Evolutionary conservation across 2,888 invertebrate genomes (phyloP).

Genomic region (Ephialtes manifestator): DNA sequence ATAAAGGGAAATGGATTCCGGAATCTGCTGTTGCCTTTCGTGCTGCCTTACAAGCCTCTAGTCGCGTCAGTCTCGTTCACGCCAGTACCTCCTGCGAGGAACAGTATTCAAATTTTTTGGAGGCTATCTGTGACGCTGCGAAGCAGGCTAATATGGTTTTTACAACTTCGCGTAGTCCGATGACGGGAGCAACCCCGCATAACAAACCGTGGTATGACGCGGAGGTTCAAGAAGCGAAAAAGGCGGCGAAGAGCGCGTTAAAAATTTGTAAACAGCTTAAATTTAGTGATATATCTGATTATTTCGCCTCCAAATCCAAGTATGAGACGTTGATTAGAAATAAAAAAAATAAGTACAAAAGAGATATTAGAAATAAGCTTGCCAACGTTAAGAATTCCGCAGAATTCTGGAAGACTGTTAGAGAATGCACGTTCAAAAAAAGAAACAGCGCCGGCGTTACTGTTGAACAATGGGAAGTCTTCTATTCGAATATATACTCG

Average conservation of each 20-base stretch:
- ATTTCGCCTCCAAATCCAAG: not conserved
- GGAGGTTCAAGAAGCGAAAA: constrained; percentile 10
- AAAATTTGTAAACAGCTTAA: not conserved
- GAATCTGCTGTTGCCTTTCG: not conserved
- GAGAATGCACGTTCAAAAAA: not conserved
- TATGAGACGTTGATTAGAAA: not conserved
- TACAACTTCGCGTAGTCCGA: not conserved
- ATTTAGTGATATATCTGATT: not conserved
- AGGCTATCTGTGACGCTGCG: not conserved
- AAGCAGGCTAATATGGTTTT: not conserved
- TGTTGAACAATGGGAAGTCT: no score
- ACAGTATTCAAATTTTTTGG: not conserved
- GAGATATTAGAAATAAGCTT: not conserved
- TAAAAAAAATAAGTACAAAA: constrained; percentile 25
- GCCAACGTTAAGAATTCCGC: not conserved
- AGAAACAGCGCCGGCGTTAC: no score
- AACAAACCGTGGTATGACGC: constrained; percentile 17
- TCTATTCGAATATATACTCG: no score
- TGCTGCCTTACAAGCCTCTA: not conserved
- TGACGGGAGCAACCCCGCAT: not conserved
- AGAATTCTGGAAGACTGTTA: constrained; percentile 3
- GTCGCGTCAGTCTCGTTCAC: not conserved
- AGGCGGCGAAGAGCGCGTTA: constrained; percentile 9
- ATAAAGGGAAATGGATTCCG: constrained; percentile 3
- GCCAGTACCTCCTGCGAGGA: not conserved